Percentiles rank a stretch among this genome's conserved stretches.
These are phyloP conservation scores for Lasioglossum villosulum DNA, from an alignment of 2,888 invertebrate species.

Conservation along the genomic window DNA sequence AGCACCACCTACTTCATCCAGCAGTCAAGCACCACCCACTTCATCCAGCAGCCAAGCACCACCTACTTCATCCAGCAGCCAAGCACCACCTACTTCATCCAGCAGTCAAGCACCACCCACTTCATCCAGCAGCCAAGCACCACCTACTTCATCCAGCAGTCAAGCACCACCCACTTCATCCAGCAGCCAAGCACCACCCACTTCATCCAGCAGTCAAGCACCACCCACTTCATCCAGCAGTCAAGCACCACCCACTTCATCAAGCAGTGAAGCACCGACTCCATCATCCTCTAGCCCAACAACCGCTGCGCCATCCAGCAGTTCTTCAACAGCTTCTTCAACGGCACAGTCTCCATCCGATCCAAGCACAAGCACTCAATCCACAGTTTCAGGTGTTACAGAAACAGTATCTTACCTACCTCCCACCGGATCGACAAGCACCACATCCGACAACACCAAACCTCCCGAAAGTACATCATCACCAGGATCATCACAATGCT, in stretches of 20 bases:
- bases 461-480: slow-evolving; percentile 6
- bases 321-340: slow-evolving; percentile 2
- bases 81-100: not conserved
- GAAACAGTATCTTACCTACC: slow-evolving; percentile 48
- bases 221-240: not conserved
- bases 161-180: not conserved
- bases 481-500: slow-evolving; percentile 45
- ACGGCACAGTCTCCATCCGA: not conserved
- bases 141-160: not conserved
- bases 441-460: not conserved
- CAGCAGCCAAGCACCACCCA: no score
- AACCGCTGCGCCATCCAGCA: not conserved
- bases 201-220: not conserved
- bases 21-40: not conserved
- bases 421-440: slow-evolving; percentile 18
- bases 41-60: not conserved
- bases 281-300: not conserved
- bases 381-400: slow-evolving; percentile 28
- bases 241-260: not conserved
- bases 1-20: not conserved
- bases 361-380: slow-evolving; percentile 1
- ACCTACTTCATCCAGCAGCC: not conserved
- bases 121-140: not conserved
- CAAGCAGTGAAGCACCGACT: not conserved
- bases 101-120: not conserved